Evolutionary conservation across 35 echinoderm and acorn worm genomes (phyloP).

Genomic region (Patiria miniata): DNA sequence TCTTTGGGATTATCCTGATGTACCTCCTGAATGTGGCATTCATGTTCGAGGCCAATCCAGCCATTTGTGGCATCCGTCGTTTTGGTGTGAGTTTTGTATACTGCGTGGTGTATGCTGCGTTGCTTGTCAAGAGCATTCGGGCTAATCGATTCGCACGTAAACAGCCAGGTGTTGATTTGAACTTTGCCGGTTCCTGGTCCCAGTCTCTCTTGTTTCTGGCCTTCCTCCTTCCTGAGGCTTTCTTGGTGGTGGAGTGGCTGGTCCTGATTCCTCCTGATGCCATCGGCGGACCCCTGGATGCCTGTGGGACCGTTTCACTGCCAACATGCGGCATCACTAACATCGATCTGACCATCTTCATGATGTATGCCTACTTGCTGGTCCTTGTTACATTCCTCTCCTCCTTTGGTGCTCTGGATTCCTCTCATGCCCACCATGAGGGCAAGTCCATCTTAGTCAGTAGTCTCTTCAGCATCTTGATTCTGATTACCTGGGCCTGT

Average conservation of each 20-base stretch:
- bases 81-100: conserved; percentile 59
- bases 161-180: conserved; percentile 17
- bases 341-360: conserved; percentile 32
- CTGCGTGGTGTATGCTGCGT: conserved; percentile 50
- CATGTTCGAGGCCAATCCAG: conserved; percentile 29
- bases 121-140: conserved; percentile 50
- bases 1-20: conserved; percentile 61
- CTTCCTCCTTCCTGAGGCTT: conserved; percentile 44
- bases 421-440: conserved; percentile 31
- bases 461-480: conserved; percentile 21
- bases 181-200: conserved; percentile 17
- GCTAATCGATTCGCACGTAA: conserved; percentile 16
- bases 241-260: conserved; percentile 52
- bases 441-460: conserved; percentile 34
- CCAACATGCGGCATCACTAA: conserved; percentile 29
- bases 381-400: conserved; percentile 37
- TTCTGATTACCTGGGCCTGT: conserved; percentile 44
- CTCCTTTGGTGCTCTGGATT: conserved; percentile 5
- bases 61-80: conserved; percentile 57
- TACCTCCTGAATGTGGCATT: conserved; percentile 57
- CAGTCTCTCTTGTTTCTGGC: conserved; percentile 47
- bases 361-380: conserved; percentile 57
- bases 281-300: too few relatives aligned
- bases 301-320: conserved; percentile 27
- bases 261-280: conserved; percentile 29